Base-by-base conservation (phyloP, 2,888 invertebrate species). In the Opisthograptis luteolata region DNA sequence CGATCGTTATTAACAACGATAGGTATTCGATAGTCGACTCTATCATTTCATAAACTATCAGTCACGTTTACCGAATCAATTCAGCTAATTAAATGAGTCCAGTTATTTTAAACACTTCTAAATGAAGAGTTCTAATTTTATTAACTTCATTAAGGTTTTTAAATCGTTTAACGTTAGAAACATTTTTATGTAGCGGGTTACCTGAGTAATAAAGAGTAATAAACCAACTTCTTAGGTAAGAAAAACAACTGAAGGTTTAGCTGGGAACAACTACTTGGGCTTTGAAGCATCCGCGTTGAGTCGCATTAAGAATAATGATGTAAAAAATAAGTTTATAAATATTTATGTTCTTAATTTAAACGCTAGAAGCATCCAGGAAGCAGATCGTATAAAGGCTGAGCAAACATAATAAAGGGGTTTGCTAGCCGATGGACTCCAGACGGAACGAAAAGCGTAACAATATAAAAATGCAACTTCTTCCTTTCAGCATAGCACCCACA, bases 341-440 rank as follows among this genome's bases (percentile, higher is more conserved):
- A 50, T 50, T 52, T 53, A 51, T 54, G 40, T 43, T 45, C 31
- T 22, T 64, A 70, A 72, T 73, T 70, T 73, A 67, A 74, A 68
- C 58, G 64, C 64, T 63, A 60, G 57, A 58, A 59, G 58, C 56
- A 66, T 66, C 58, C 66, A 70, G 68, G 72, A 77, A 75, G 64
- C 64, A 62, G 62, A 65, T 64, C 64, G 24, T 39, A 30, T 50
- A 45, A 77, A 69, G 63, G 62, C 60, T 64, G 66, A 66, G 62
- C 63, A 61, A 64, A 69, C 61, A 61, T 63, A 68, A 58, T 66
- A 60, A 69, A 72, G 64, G 68, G 68, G 64, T 66, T 35, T 65
- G 63, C 63, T 60, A 66, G 66, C 55, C 58, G 52, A 71, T 68
- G 64, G 69, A 70, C 64, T 70, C 53, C 61, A 62, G 58, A 62